Evolutionary conservation across 2,888 invertebrate species (phyloP), one percentile per base, ranked within the genome.

Genomic region (Trachelus iudaicus): DNA sequence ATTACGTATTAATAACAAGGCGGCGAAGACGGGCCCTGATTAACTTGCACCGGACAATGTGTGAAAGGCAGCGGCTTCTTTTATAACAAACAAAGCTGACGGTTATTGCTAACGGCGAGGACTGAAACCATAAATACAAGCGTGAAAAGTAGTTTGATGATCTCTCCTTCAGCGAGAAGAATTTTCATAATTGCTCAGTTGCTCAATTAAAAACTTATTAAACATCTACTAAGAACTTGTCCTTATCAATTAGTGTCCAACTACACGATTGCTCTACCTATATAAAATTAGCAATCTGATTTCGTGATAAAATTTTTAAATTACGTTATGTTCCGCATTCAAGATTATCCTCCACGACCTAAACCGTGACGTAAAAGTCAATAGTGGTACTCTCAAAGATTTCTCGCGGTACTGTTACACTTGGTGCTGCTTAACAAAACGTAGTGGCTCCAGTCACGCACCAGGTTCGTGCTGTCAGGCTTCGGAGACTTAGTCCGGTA

Each of bases 1-100:
- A 87, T 89, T 87, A 88, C 83, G 86, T 83, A 87, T 87, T 87
- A 87, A 87, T 87, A 85, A 89, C 84, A 87, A 85, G 85, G 81
- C 86, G 85, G 85, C 79, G 80, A 77, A 79, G 79, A 80, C 77
- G 81, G 79, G 34, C 34, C 73, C 73, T 35, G 73, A 73, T 73
- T 73, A 73, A 33, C 73, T 73, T n/a, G 33, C 40, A 33, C 31
- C 68, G 31, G 56, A 75, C 56, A 68, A 75, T 75, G 73, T 73
- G 73, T 35, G 73, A 73, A 73, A 73, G 73, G 73, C 73, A 9
- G 73, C 73, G 73, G 74, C 31, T n/a, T 11, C 35, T 69, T 75
- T 75, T 33, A 33, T 68, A 37, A 78, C 68, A 78, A 78, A 75
- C 75, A 35, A 34, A 73, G 15, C 69, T 37, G 77, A 77, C 75